Evolutionary conservation across 2,888 invertebrate genomes (phyloP), one percentile per base, ranked within the genome.

Genomic region (Parnassius apollo): DNA sequence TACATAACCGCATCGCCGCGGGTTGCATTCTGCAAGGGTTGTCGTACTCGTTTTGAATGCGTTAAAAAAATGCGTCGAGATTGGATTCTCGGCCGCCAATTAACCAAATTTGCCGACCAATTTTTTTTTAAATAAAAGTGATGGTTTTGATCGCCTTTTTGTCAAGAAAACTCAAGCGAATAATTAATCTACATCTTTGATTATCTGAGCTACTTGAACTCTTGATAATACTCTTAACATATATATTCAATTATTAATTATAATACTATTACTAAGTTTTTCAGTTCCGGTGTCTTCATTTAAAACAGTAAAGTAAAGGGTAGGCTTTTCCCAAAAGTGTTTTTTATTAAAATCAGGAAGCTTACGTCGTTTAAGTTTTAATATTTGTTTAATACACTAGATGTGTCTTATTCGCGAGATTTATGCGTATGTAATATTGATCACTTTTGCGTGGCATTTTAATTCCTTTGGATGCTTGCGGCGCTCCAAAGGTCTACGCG

Each of bases 401-500:
- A 59, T 18, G 50, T 35, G 51, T 35, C 42, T 50, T 78, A 74
- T 74, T 72, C 73, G 74, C 74, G 71, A 74, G 76, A 49, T 57
- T 4, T 57, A 49, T 53, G 77, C 75, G 77, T 82, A 78, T 78
- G 80, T 81, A 54, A 83, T 83, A 83, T 84, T 86, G 84, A 86
- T 87, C 82, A 85, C 83, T 82, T 78, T 80, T 75, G 76, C 76
- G 74, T 71, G 76, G 75, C 74, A 80, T 81, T 85, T 83, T 82
- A 80, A 85, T 82, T 77, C 77, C 68, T 66, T 75, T 73, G 79
- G 73, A 77, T 78, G 75, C 76, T 68, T 66, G 75, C 78, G 78
- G 77, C 72, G 75, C 75, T 75, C 82, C 81, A 86, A 87, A 85
- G 86, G 81, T 74, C 70, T 64, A 69, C 72, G 72, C 70, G 68